phyloP scores from a whole-genome alignment of 2,797 vertebrate species.

The Delichon dasypus region DNA sequence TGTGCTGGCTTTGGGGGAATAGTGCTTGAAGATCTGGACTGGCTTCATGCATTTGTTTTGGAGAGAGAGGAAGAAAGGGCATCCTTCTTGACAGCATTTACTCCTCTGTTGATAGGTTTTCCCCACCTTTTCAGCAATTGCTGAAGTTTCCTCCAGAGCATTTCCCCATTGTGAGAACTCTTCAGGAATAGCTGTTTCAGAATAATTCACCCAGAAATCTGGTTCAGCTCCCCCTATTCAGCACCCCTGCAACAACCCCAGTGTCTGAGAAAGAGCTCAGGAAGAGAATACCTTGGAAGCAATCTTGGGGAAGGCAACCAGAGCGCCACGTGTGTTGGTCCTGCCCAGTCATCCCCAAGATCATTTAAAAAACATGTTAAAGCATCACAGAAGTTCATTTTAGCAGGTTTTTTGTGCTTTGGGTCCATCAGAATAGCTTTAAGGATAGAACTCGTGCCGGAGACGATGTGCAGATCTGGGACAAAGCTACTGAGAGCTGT shows the following conservation, averaged over 20 bases:
- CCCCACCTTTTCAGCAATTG: background rate
- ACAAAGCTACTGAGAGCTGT: background rate
- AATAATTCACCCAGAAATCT: background rate
- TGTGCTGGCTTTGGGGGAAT: background rate
- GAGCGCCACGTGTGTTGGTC: accelerated
- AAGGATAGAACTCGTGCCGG: accelerated
- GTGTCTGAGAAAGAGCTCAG: background rate
- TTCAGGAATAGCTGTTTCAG: background rate
- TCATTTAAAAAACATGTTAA: background rate
- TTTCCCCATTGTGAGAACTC: background rate
- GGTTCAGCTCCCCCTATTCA: background rate
- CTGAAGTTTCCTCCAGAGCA: background rate
- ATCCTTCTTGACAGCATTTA: background rate
- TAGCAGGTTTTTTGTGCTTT: background rate
- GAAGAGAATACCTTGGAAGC: background rate
- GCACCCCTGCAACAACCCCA: background rate
- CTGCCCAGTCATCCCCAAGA: background rate
- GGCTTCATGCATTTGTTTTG: background rate
- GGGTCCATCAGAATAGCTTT: background rate
- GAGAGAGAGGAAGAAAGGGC: background rate
- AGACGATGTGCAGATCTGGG: background rate
- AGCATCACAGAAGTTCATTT: background rate
- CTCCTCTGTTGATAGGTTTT: background rate
- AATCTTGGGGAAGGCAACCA: background rate
- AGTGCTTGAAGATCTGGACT: background rate